Conservation (phyloP, 2,797 vertebrate genomes). For the Diceros bicornis region DNA sequence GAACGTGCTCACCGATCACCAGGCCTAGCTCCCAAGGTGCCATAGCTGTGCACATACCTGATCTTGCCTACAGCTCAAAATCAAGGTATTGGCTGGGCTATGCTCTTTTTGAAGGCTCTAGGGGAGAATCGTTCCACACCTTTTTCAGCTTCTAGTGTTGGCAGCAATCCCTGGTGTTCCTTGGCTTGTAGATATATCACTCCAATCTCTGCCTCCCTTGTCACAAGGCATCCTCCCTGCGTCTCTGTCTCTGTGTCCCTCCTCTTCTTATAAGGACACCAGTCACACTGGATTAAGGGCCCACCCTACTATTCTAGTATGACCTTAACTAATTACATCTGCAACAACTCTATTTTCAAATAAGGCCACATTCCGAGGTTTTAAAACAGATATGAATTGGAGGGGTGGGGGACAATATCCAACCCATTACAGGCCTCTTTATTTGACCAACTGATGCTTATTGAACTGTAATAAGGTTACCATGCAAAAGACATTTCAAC, state of each 20-base stretch:
- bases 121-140: neutral
- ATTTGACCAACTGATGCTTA: neutral
- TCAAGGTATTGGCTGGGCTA: too few species aligned
- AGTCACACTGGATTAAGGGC: neutral
- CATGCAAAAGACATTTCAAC: neutral
- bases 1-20: neutral
- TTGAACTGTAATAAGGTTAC: neutral
- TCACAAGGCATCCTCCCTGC: accelerated
- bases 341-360: neutral
- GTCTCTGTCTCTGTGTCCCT: neutral
- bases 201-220: neutral
- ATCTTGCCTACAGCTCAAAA: neutral
- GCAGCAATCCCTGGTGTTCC: neutral
- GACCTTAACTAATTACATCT: neutral
- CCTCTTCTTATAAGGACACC: neutral
- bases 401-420: neutral
- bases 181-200: neutral
- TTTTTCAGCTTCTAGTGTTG: neutral
- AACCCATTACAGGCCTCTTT: neutral
- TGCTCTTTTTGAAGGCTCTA: neutral
- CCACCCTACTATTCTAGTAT: neutral
- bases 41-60: neutral
- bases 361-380: neutral
- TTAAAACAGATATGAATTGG: neutral
- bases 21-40: accelerated